Evolutionary conservation across 2,888 invertebrate species (phyloP).

Genomic region (Platypus cylindrus): DNA sequence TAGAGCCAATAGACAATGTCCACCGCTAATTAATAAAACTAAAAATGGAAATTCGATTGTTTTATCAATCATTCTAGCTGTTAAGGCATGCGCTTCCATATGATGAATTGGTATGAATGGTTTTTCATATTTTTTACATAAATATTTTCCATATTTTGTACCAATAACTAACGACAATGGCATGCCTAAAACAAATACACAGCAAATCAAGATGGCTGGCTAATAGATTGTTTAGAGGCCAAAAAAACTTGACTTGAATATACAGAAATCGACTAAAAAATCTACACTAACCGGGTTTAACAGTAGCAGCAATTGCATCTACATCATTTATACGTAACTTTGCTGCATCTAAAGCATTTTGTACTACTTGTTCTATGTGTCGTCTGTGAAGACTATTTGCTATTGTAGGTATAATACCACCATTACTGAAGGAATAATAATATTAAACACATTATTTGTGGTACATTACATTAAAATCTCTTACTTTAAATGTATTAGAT

Average conservation of each 20-base stretch:
- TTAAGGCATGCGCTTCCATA: constrained; percentile 97
- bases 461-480: not conserved
- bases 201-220: too few relatives aligned
- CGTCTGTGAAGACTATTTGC: constrained; percentile 70
- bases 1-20: constrained; percentile 73
- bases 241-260: too few relatives aligned
- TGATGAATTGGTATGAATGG: constrained; percentile 95
- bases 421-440: constrained; percentile 42
- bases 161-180: constrained; percentile 68
- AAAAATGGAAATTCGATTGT: constrained; percentile 75
- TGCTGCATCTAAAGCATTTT: constrained; percentile 50
- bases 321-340: constrained; percentile 49
- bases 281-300: constrained; percentile 69
- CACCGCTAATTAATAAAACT: constrained; percentile 83
- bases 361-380: constrained; percentile 63
- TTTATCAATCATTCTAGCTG: constrained; percentile 59
- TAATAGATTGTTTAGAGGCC: too few relatives aligned
- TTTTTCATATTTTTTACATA: constrained; percentile 52
- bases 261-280: too few relatives aligned
- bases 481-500: constrained; percentile 58
- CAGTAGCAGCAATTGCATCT: constrained; percentile 84
- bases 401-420: constrained; percentile 82
- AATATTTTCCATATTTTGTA: constrained; percentile 64
- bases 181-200: constrained; percentile 48
- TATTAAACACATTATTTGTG: not conserved